Evolutionary conservation across 1,140 invertebrate species (phyloP).

Genomic region (Aphelenchoides fujianensis): DNA sequence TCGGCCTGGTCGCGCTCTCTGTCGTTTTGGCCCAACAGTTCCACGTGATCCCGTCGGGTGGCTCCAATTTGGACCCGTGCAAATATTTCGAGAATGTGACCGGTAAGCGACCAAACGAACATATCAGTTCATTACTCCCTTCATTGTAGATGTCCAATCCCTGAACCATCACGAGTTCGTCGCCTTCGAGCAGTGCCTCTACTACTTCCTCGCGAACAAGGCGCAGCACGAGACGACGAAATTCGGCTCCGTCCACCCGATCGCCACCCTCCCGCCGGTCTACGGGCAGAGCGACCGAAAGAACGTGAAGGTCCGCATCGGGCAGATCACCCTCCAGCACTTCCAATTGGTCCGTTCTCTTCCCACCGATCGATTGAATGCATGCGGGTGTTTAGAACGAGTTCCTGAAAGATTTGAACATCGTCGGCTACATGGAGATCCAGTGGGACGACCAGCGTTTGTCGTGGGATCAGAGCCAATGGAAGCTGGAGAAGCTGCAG

Average conservation of each 20-base stretch:
- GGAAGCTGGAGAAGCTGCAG: slow-evolving; percentile 55
- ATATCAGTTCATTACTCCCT: background rate
- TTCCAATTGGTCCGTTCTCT: slow-evolving; percentile 51
- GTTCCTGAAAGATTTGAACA: slow-evolving; percentile 58
- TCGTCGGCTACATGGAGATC: slow-evolving; percentile 56
- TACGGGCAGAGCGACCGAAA: slow-evolving; percentile 37
- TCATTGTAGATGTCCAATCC: slow-evolving; percentile 44
- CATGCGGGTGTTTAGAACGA: slow-evolving; percentile 52
- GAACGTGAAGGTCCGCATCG: slow-evolving; percentile 40
- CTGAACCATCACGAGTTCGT: slow-evolving; percentile 56
- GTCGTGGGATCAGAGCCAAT: slow-evolving; percentile 50
- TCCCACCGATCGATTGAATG: background rate
- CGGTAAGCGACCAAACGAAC: slow-evolving; percentile 22
- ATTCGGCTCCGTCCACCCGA: slow-evolving; percentile 53
- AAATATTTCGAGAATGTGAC: slow-evolving; percentile 54
- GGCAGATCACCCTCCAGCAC: slow-evolving; percentile 57
- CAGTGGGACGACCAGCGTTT: slow-evolving; percentile 55
- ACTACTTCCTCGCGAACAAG: slow-evolving; percentile 59
- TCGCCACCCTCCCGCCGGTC: slow-evolving; percentile 55
- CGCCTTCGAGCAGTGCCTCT: slow-evolving; percentile 58
- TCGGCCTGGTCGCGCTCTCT: background rate
- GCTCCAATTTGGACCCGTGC: slow-evolving; percentile 44
- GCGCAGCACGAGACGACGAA: slow-evolving; percentile 43
- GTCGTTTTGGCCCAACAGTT: slow-evolving; percentile 30
- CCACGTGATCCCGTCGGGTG: slow-evolving; percentile 22